Evolutionary conservation across 2,797 vertebrate species (phyloP), one percentile per base, ranked within the genome.

Genomic region (Harpagifer antarcticus): DNA sequence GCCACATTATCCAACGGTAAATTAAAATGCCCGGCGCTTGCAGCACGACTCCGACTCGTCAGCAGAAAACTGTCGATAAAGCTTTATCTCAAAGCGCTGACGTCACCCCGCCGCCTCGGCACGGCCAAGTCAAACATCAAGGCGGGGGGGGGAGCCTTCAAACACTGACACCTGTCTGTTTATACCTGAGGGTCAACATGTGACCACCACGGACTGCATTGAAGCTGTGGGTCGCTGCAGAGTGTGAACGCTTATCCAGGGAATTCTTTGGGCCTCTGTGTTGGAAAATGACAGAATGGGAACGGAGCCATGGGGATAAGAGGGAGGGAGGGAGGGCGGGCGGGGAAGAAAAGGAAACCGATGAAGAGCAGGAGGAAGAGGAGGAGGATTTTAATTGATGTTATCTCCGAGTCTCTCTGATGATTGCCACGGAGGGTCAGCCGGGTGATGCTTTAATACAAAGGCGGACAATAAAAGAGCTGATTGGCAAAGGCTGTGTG

Each of bases 261-360:
- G 83, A 79, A 84, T 84, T 90, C 78, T 81, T 84, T 79, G 40
- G 79, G 79, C 74, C 82, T 89, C 76, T 75, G 74, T 85, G 87
- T 86, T 83, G 89, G 87, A 86, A 90, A 90, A 90, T 91, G 90
- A 90, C 89, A 92, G 89, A 92, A 92, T 90, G 88, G 90, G 91
- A 92, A 90, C 88, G 64, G 69, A 88, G 89, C 91, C 90, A 92
- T 69, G 56, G 84, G 89, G 89, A 90, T 91, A 33, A 66, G 71
- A 66, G 69, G 37, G 83, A 79, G 60, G 66, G 23, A 68, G 56
- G 56, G 43, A 52, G 73, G 20, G 57, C 74, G 73, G 20, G 57
- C 74, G 72, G 65, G 61, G 67, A 16, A 16, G 44, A 16, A 5
- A 3, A 15, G 14, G 44, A 45, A 14, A 45, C 12, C 15, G 44